Evolutionary conservation across 2,797 vertebrate species (phyloP).

Genomic region (Vultur gryphus): DNA sequence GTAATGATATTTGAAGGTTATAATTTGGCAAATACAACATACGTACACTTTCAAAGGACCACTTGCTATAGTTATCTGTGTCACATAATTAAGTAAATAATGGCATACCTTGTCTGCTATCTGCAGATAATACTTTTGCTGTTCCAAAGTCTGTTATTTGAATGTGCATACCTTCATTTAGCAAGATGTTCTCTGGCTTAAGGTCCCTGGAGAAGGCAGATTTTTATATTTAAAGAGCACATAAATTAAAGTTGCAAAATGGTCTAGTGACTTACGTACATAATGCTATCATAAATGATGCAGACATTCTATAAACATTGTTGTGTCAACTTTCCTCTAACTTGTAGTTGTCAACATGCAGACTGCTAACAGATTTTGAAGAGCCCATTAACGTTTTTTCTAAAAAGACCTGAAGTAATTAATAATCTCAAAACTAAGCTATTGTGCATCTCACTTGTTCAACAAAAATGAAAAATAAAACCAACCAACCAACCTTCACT

Average conservation of each 20-base stretch:
- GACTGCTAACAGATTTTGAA: neutral
- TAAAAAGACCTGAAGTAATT: neutral
- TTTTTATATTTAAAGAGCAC: neutral
- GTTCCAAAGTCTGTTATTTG: slow-evolving; percentile 99
- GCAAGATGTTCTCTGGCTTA: slow-evolving; percentile 98
- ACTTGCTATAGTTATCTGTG: neutral
- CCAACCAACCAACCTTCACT: neutral
- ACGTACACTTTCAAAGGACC: neutral
- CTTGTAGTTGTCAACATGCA: neutral
- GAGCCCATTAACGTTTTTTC: neutral
- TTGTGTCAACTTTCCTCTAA: neutral
- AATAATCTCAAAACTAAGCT: neutral
- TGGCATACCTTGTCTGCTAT: slow-evolving; percentile 89
- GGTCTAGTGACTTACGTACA: neutral
- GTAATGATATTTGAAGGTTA: neutral
- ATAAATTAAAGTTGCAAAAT: neutral
- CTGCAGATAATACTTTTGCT: slow-evolving; percentile 94
- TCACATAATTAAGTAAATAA: neutral
- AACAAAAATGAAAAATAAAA: neutral
- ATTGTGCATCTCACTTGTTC: neutral
- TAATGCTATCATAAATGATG: neutral
- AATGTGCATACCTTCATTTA: slow-evolving; percentile 99
- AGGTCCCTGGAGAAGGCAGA: slow-evolving; percentile 87
- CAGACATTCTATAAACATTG: neutral
- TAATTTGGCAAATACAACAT: neutral